phyloP scores from a whole-genome alignment of 2,797 vertebrate genomes.

The Strix occidentalis region DNA sequence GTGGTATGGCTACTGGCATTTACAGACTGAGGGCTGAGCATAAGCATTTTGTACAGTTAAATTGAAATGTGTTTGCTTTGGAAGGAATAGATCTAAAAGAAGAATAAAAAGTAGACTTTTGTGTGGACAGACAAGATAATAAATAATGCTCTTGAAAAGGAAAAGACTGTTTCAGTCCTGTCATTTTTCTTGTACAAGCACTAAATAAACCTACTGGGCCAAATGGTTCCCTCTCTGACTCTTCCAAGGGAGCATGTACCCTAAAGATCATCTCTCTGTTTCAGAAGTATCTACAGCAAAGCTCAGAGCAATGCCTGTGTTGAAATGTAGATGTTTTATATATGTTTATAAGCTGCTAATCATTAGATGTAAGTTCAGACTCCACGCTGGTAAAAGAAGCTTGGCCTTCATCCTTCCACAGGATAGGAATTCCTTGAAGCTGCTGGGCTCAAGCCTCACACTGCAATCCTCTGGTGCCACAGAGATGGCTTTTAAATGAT shows the following conservation, averaged over 20 bases:
- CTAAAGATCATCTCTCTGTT: neutral
- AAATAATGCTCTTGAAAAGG: neutral
- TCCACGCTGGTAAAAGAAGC: neutral
- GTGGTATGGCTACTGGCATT: neutral
- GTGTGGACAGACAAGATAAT: neutral
- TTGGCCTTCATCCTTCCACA: neutral
- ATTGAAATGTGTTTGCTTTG: neutral
- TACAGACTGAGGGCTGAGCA: neutral
- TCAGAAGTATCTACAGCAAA: neutral
- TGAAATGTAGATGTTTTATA: neutral
- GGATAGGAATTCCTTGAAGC: neutral
- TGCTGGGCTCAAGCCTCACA: neutral
- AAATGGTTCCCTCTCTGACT: neutral
- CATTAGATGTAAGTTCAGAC: neutral
- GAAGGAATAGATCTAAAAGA: neutral
- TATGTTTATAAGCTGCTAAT: neutral
- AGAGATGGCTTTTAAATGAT: neutral
- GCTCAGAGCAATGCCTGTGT: neutral
- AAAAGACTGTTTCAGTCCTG: neutral
- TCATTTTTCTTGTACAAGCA: neutral
- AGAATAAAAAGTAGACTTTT: neutral
- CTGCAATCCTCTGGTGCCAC: neutral
- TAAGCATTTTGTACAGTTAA: neutral
- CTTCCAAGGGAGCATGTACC: neutral
- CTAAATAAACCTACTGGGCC: neutral